Evolutionary conservation across 2,113 vertebrate genomes (phyloP), one percentile per base, ranked within the genome.

Genomic region (Anguilla japonica): DNA sequence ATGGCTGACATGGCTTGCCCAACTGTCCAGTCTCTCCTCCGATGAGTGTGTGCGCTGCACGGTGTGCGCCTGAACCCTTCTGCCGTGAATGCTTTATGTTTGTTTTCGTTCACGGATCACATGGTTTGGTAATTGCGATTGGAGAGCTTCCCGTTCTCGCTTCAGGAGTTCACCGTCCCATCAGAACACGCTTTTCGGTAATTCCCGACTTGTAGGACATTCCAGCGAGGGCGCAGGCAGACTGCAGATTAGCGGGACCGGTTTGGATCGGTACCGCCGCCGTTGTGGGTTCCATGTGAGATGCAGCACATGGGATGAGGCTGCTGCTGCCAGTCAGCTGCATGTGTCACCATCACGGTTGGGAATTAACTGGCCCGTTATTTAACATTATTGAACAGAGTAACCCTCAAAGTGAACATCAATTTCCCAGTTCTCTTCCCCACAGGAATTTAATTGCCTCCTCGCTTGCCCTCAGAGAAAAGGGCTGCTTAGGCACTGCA

Each of bases 331-430:
- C 29, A 53, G 50, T 41, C 79, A 43, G 41, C 63, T 41, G 46
- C 50, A 7, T 9, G 34, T 79, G 67, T 50, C 67, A 41, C 20
- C 15, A 29, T 40, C 29, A 40, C 50, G 26, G 34, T 29, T 18
- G 78, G 78, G 84, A 80, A 29, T 87, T 83, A 57, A 79, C 34
- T 79, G 67, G 7, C 43, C 71, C 39, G 22, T 79, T 83, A 87
- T 87, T 83, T 79, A 87, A 79, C 67, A 83, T 43, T 57, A 50
- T 79, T 79, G 39, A 79, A 83, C 50, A 41, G 41, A 50, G 9
- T 43, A 83, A 87, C 86, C 82, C 81, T 29, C 78, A 26, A 87
- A 87, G 39, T 79, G 57, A 82, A 53, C 81, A 67, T 53, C n/a
- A 75, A 67, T 75, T 83, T 50, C 40, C 41, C 13, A 60, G 41